Base-by-base conservation (phyloP, 2,888 invertebrate species). In the Diachrysia chrysitis region DNA sequence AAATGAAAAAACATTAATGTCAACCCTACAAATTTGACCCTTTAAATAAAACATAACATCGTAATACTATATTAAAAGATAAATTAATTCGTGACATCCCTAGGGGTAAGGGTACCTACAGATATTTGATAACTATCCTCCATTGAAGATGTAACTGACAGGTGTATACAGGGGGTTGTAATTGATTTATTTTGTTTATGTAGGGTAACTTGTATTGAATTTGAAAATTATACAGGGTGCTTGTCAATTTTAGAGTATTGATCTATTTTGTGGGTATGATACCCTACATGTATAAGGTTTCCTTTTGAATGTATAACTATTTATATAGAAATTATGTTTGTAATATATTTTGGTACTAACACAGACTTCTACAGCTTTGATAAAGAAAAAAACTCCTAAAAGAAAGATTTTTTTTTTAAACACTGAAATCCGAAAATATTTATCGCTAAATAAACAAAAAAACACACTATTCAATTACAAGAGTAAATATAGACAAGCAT, bases 41-140 rank as follows among this genome's bases (percentile, higher is more conserved):
- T 68, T 57, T 48, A 69, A 79, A 82, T 82, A 79, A 82, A 80
- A 79, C 70, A 60, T 73, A 69, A 70, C 73, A 58, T n/a, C n/a
- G 7, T n/a, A n/a, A 42, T 69, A 66, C 66, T 66, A 59, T 60
- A 73, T 79, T 76, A 82, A 74, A 82, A 82, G 79, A 80, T 76
- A 82, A 70, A 80, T 80, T 81, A 78, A 80, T 80, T 82, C 69
- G 66, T 69, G 60, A 74, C 79, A 73, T 66, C 59, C 59, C 65
- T 68, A 58, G 63, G 64, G 76, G 71, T 76, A 68, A 58, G 53
- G 54, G 37, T 69, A 72, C 67, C 73, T 76, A 73, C 68, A 53
- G 9, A 14, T 57, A 66, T 79, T 66, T 73, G 82, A 82, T 81
- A 71, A 69, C 67, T 66, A 78, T 69, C 69, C 73, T 64, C 67